phyloP scores from a whole-genome alignment of 2,113 vertebrate species.

The Sminthopsis crassicaudata region DNA sequence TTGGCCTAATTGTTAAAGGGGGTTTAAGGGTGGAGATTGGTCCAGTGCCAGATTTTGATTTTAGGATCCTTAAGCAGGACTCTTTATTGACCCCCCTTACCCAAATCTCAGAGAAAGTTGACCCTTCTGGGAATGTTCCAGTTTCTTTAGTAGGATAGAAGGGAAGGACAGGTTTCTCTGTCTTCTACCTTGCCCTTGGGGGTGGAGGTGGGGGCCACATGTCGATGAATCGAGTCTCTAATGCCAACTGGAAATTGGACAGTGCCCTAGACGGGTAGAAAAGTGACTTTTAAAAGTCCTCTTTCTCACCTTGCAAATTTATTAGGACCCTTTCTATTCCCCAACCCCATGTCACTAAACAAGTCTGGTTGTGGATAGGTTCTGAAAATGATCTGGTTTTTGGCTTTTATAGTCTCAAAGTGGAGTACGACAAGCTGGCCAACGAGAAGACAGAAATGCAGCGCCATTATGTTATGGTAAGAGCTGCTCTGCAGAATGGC shows the following conservation, averaged over 20 bases:
- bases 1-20: not conserved
- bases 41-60: not conserved
- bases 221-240: not conserved
- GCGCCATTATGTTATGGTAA: slow-evolving; percentile 98
- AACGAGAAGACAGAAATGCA: slow-evolving; percentile 99
- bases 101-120: not conserved
- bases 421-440: slow-evolving; percentile 97
- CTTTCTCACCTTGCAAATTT: not conserved
- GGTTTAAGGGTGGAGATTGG: not conserved
- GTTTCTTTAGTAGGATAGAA: not conserved
- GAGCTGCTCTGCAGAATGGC: slow-evolving; percentile 57
- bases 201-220: not conserved
- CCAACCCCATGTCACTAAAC: not conserved
- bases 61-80: not conserved
- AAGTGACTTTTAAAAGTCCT: not conserved
- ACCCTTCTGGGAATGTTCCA: not conserved
- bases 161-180: slow-evolving; percentile 59
- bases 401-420: slow-evolving; percentile 84
- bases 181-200: not conserved
- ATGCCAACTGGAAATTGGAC: not conserved
- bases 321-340: not conserved
- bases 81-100: not conserved
- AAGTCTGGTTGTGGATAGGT: not conserved
- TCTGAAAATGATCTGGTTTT: slow-evolving; percentile 47
- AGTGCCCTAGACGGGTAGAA: slow-evolving; percentile 5